Conservation (phyloP, 2,797 vertebrate species). For the Hippoglossus hippoglossus region DNA sequence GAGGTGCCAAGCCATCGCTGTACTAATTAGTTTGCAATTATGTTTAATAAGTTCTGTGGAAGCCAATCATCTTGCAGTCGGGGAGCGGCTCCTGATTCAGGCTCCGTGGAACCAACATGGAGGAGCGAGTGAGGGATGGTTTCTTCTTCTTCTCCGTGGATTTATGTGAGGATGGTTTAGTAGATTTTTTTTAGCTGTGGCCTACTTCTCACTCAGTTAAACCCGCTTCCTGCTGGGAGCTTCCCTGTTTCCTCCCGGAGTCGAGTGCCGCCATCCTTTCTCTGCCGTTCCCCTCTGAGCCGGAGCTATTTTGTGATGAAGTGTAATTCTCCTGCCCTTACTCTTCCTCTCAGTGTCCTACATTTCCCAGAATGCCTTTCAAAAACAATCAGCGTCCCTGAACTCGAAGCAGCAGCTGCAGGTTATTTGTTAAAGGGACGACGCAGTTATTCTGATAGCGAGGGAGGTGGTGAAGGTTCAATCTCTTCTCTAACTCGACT, state of each 20-base stretch:
- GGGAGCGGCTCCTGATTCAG: slow-evolving; percentile 70
- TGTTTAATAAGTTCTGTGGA: slow-evolving; percentile 87
- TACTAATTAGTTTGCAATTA: slow-evolving; percentile 90
- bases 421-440: neutral
- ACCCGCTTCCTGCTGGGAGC: slow-evolving; percentile 43
- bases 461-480: neutral
- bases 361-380: slow-evolving; percentile 43
- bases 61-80: slow-evolving; percentile 80
- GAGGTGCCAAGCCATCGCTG: slow-evolving; percentile 86
- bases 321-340: too few species aligned
- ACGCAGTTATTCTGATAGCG: neutral
- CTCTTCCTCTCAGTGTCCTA: neutral
- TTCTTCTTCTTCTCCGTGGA: neutral
- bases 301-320: too few species aligned
- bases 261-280: neutral
- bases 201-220: slow-evolving; percentile 18
- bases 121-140: slow-evolving; percentile 34
- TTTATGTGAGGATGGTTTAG: too few species aligned
- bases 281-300: neutral
- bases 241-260: neutral
- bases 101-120: slow-evolving; percentile 46
- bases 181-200: neutral
- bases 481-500: neutral
- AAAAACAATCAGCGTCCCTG: slow-evolving; percentile 10
- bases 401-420: neutral